Base-by-base conservation (phyloP, 2,113 vertebrate species). In the Phalacrocorax carbo region DNA sequence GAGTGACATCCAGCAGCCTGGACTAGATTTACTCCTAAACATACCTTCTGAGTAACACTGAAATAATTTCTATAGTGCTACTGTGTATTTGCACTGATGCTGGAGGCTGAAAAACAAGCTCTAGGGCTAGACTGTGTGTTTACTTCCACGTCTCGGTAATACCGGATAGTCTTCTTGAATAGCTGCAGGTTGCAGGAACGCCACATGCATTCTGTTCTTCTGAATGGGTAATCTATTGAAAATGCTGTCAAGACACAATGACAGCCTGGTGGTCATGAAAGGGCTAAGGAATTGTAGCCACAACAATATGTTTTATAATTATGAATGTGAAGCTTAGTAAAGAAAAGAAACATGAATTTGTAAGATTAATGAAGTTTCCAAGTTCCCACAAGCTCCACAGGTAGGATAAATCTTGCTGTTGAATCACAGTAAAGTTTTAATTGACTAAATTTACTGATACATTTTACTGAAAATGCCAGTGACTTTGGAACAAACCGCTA, bases 351-450 rank as follows among this genome's bases (percentile, higher is more conserved):
- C 0, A 0, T 14, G 55, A 52, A 2, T 94, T 88, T 90, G 25
- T 44, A 72, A 79, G 20, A 66, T 54, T 84, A 83, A 69, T 76
- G 57, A 91, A 49, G 21, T 58, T 80, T 88, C 71, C 16, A 34
- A 52, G 68, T 42, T 95, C 30, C 54, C 58, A 32, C 34, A 40
- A 95, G 40, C n/a, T 83, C 66, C 36, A 48, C 11, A 60, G 13
- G 20, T 57, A 79, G 54, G 64, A 77, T 84, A 86, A 93, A 79
- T 42, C 85, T 86, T 92, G 30, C 23, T 82, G 40, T 30, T 70
- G 76, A 86, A 82, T 73, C 65, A 40, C 77, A 49, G 46, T 40
- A 77, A 94, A 88, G 46, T 82, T 88, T 97, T 86, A 94, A 95
- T 83, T 92, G 55, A 55, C 32, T 84, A 32, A 72, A 49, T 93